Percentiles rank a stretch among this genome's conserved stretches.
These are phyloP conservation scores for Reticulitermes speratus DNA, from an alignment of 1,140 invertebrate genomes.

Conservation along the genomic window DNA sequence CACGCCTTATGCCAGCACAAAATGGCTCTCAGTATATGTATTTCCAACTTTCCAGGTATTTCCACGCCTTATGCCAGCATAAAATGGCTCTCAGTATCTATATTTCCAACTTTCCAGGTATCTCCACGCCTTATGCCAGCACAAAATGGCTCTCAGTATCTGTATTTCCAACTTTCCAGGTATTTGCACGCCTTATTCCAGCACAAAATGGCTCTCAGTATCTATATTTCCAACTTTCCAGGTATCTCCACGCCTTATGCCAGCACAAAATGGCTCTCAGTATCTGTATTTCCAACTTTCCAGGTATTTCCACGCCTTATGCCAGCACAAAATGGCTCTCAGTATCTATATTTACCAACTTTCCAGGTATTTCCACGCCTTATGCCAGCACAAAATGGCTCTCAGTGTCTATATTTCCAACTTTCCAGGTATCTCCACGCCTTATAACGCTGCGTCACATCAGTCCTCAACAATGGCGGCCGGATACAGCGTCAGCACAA, in stretches of 20 bases:
- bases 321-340: too few species aligned
- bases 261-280: too few species aligned
- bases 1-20: neutral
- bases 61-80: neutral
- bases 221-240: neutral
- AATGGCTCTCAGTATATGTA: too few species aligned
- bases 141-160: too few species aligned
- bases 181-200: neutral
- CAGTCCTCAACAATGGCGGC: neutral
- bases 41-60: neutral
- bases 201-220: too few species aligned
- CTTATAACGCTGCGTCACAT: neutral
- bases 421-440: constrained; percentile 1
- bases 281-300: neutral
- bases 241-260: neutral
- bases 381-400: too few species aligned
- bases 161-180: neutral
- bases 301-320: constrained; percentile 4
- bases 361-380: constrained; percentile 12
- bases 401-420: too few species aligned
- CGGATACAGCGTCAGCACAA: constrained; percentile 41
- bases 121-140: neutral
- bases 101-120: neutral
- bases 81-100: too few species aligned
- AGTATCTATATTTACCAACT: neutral